A percentile compares a stretch with the other conserved stretches of the same genome.
Conservation (phyloP, 1,140 invertebrate species). For the Hyphantria cunea region DNA sequence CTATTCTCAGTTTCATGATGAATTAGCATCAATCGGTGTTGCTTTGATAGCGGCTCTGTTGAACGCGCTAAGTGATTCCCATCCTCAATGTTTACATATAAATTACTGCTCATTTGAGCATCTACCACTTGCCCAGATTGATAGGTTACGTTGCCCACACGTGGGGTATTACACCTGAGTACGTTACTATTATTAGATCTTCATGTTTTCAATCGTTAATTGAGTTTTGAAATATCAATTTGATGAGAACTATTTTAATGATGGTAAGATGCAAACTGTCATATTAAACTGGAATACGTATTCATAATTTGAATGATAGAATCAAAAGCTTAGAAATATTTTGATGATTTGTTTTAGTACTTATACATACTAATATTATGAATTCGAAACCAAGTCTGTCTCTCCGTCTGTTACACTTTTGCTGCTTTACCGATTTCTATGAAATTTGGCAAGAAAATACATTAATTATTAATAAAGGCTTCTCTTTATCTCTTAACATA, state of each 20-base stretch:
- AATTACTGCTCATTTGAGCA: slow-evolving; percentile 62
- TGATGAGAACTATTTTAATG: neutral
- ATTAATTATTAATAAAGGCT: no score
- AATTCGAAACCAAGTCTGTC: no score
- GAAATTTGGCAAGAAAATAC: no score
- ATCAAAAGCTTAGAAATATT: no score
- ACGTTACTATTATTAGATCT: slow-evolving; percentile 17
- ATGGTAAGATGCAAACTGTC: neutral
- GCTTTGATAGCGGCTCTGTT: slow-evolving; percentile 44
- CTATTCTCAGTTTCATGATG: slow-evolving; percentile 21
- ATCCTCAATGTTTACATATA: slow-evolving; percentile 51
- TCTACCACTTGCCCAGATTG: slow-evolving; percentile 51
- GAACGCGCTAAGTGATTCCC: slow-evolving; percentile 53
- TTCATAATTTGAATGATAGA: no score
- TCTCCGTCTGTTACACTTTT: no score
- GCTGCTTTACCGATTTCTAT: no score
- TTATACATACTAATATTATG: no score
- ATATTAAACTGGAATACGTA: neutral
- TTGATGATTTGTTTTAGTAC: no score
- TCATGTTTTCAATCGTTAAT: slow-evolving; percentile 16
- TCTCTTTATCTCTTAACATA: no score
- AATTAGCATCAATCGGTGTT: slow-evolving; percentile 28
- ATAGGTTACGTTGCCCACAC: slow-evolving; percentile 38
- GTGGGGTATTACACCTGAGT: slow-evolving; percentile 15
- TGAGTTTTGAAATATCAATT: slow-evolving; percentile 21